Percentiles rank a stretch among this genome's conserved stretches.
Evolutionary conservation across 2,888 invertebrate genomes (phyloP).

Genomic region (Frankliniella fusca): DNA sequence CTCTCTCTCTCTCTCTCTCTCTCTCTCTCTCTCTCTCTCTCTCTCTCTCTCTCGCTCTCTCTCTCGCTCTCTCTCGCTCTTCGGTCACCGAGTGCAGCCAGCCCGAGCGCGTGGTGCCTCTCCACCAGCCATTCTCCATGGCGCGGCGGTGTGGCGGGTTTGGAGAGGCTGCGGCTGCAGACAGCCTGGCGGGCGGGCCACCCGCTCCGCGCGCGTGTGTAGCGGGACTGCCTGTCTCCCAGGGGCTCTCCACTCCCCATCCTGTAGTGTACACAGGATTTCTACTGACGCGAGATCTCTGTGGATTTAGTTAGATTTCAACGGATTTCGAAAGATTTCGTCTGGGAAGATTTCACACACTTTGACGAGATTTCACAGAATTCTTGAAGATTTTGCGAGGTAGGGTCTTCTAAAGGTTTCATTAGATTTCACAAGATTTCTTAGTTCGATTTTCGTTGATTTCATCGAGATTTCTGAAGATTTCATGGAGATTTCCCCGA

Average conservation of each 20-base stretch:
- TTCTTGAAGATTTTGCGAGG: no score
- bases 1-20: conserved; percentile 13
- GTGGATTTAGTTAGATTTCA: neutral
- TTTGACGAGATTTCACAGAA: no score
- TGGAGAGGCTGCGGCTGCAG: neutral
- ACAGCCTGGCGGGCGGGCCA: neutral
- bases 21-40: conserved; percentile 7
- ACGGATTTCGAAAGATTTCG: neutral
- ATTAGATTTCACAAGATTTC: no score
- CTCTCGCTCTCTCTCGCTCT: neutral
- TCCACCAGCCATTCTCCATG: no score
- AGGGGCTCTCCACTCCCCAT: neutral
- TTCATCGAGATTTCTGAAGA: no score
- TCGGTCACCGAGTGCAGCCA: no score
- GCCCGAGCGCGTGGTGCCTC: no score
- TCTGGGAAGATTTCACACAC: neutral
- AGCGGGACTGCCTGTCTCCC: neutral
- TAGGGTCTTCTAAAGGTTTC: no score
- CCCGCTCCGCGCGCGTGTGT: neutral
- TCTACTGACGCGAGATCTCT: neutral
- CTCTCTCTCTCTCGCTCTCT: neutral
- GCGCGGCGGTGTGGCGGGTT: neutral
- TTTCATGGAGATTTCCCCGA: no score
- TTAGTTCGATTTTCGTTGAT: no score
- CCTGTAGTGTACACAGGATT: neutral